Evolutionary conservation across 2,888 invertebrate genomes (phyloP).

Genomic region (Zelleria hepariella): DNA sequence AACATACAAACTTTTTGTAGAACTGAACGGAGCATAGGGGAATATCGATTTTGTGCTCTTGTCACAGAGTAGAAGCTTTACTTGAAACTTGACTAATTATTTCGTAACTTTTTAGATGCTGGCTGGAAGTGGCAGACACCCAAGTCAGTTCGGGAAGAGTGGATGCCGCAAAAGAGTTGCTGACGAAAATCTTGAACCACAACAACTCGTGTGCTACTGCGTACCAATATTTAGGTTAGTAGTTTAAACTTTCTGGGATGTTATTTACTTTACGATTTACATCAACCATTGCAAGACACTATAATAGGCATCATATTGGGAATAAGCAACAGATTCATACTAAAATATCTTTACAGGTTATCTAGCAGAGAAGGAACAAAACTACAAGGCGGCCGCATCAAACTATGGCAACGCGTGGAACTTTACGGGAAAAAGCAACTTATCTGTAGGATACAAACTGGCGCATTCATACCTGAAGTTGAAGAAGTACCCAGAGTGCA

Average conservation of each 20-base stretch:
- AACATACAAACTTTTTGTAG: too few species aligned
- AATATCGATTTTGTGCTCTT: too few species aligned
- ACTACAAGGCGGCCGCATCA: slow-evolving; percentile 85
- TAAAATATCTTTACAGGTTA: slow-evolving; percentile 69
- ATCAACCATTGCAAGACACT: too few species aligned
- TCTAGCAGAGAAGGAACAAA: slow-evolving; percentile 93
- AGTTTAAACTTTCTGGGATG: background rate
- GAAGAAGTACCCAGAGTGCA: slow-evolving; percentile 89
- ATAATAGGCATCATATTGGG: too few species aligned
- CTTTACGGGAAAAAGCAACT: slow-evolving; percentile 84
- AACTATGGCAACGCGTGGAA: slow-evolving; percentile 92
- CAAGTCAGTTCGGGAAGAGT: slow-evolving; percentile 80
- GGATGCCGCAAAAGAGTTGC: slow-evolving; percentile 88
- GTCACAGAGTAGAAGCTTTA: background rate
- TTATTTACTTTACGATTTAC: too few species aligned
- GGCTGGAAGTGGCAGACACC: slow-evolving; percentile 94
- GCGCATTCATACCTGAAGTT: slow-evolving; percentile 93
- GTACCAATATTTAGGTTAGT: slow-evolving; percentile 80
- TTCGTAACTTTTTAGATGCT: slow-evolving; percentile 73
- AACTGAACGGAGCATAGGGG: too few species aligned
- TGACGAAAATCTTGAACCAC: slow-evolving; percentile 82
- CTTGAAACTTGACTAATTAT: slow-evolving; percentile 4
- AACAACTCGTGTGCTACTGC: slow-evolving; percentile 93
- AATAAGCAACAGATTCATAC: too few species aligned
- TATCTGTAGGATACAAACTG: slow-evolving; percentile 91